phyloP scores from a whole-genome alignment of 2,113 vertebrate genomes.

The Bubo blakistoni region DNA sequence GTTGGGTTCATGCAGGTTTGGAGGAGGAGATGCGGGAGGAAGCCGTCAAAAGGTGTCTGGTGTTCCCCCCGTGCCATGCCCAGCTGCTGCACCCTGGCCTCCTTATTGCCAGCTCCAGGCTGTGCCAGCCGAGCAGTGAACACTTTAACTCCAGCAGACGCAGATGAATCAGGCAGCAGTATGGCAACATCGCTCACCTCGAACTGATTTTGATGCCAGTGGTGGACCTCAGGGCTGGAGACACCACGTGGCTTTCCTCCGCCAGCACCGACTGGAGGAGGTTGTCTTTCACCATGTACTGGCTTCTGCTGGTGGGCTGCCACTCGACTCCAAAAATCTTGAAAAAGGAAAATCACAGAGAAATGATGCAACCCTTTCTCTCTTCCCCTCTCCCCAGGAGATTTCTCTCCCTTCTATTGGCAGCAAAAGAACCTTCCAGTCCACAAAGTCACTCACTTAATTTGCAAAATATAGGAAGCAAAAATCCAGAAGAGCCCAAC shows the following conservation, averaged over 20 bases:
- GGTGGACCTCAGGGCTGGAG: constrained; percentile 42
- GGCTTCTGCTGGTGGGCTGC: constrained; percentile 57
- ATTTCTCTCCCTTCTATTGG: not conserved
- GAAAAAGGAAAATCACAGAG: not conserved
- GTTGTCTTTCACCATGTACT: constrained; percentile 4
- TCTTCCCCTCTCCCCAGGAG: not conserved
- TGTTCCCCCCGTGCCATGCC: not conserved
- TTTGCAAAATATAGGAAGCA: not conserved
- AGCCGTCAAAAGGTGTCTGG: not conserved
- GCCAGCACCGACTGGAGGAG: constrained; percentile 29
- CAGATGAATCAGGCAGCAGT: rapidly evolving
- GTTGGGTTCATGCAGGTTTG: not conserved
- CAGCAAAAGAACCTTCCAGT: not conserved
- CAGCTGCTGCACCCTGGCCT: not conserved
- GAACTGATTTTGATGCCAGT: constrained; percentile 38
- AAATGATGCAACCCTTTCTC: not conserved
- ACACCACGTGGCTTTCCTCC: constrained; percentile 58
- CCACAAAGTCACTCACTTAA: rapidly evolving
- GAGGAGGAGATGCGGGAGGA: not conserved
- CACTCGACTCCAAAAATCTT: constrained; percentile 63
- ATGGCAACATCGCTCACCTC: not conserved
- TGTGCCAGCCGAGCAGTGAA: not conserved
- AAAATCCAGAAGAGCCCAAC: not conserved
- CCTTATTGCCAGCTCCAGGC: not conserved
- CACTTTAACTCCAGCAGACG: not conserved